Evolutionary conservation across 2,113 vertebrate genomes (phyloP).

Genomic region (Tupaia chinensis): DNA sequence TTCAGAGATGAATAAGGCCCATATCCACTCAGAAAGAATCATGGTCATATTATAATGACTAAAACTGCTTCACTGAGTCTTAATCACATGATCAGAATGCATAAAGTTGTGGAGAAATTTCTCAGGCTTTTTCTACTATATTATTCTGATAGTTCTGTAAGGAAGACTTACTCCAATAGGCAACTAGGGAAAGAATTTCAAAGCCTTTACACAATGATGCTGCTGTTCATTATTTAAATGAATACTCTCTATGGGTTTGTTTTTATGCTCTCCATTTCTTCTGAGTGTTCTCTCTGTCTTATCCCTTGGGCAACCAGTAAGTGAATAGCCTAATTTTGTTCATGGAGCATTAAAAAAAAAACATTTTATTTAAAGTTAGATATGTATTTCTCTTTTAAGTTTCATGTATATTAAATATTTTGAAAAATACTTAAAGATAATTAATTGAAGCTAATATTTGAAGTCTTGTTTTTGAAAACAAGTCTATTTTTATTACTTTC

Average conservation of each 20-base stretch:
- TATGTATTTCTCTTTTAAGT: conserved; percentile 44
- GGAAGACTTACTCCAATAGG: conserved; percentile 43
- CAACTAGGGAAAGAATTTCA: conserved; percentile 54
- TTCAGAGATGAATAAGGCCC: conserved; percentile 60
- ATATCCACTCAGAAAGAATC: conserved; percentile 20
- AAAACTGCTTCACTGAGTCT: neutral
- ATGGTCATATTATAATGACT: neutral
- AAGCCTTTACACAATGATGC: conserved; percentile 8
- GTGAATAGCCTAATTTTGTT: conserved; percentile 51
- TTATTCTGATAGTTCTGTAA: conserved; percentile 55
- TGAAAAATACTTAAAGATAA: conserved; percentile 27
- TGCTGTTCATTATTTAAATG: conserved; percentile 55
- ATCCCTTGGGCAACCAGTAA: conserved; percentile 24
- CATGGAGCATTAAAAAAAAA: conserved; percentile 44
- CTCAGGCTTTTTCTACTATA: neutral
- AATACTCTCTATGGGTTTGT: neutral
- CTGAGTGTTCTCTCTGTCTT: conserved; percentile 43
- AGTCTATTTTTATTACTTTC: conserved; percentile 25
- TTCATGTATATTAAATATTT: conserved; percentile 19
- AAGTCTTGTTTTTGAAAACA: conserved; percentile 42
- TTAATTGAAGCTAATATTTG: conserved; percentile 22
- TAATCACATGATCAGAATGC: conserved; percentile 51
- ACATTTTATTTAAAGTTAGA: conserved; percentile 36
- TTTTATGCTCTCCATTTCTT: conserved; percentile 55
- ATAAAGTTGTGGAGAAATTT: neutral